Base-by-base conservation (phyloP, 2,797 vertebrate genomes). In the Amazona ochrocephala region DNA sequence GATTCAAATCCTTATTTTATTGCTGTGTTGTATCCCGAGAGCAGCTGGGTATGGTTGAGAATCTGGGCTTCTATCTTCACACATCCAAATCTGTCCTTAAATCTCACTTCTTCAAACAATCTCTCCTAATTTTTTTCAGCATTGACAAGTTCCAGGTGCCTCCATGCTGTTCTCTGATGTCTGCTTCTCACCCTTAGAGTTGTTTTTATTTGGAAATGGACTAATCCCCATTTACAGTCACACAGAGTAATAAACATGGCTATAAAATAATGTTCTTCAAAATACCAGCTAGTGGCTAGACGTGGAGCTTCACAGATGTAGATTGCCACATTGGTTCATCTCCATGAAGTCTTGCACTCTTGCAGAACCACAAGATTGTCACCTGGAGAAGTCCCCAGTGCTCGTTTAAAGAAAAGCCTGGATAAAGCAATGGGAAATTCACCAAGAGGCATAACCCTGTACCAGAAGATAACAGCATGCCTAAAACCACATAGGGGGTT, bases 81-180 rank as follows among this genome's bases (percentile, higher is more conserved):
- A 94, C 95, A 94, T 94, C 81, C 93, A 96, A 95, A 95, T 95
- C 75, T 72, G 65, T 90, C 93, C 90, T 94, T 83, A 92, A 95
- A 85, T 93, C 61, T 92, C 91, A 89, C 75, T 93, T 94, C 68
- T 96, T 96, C 72, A 84, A 84, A 90, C 84, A 95, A 94, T 83
- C 68, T 94, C 68, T 87, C 11, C 71, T 77, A 87, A 58, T 61
- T 89, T 92, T 93, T 89, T 92, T 82, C 80, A 84, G 48, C 6
- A 0, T 64, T 6, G 26, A 54, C 65, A 85, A 85, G 81, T 80
- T 93, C 54, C 91, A 94, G 93, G 93, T 95, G 78, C n/a, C 70
- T 86, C 34, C 50, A 67, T 83, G 61, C 42, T 89, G 61, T 87
- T 82, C 65, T 90, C 29, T 18, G 4, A 23, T 80, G 22, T 24